Percentiles rank a stretch among this genome's conserved stretches.
phyloP scores from a whole-genome alignment of 2,797 vertebrate species.

The Phataginus tricuspis region DNA sequence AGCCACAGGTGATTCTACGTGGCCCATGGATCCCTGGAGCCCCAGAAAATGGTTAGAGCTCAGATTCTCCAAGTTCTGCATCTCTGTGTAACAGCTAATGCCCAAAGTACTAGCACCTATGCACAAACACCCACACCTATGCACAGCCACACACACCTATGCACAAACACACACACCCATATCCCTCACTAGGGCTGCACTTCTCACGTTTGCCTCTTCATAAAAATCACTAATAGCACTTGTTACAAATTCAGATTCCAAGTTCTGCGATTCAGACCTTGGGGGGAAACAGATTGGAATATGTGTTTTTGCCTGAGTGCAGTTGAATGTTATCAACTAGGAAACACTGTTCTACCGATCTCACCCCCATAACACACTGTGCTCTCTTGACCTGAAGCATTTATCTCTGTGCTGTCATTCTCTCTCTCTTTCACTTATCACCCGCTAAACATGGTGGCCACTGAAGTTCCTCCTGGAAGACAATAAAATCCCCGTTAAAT shows the following conservation, averaged over 20 bases:
- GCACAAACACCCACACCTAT: neutral
- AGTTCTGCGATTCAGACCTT: neutral
- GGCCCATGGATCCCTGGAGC: neutral
- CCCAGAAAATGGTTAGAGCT: neutral
- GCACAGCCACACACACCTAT: neutral
- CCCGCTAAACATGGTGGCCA: neutral
- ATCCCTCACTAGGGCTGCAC: neutral
- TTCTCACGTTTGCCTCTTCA: neutral
- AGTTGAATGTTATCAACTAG: neutral
- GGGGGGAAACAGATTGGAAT: neutral
- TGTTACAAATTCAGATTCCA: neutral
- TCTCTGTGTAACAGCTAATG: neutral
- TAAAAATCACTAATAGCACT: neutral
- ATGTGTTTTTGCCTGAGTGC: neutral
- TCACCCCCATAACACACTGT: neutral
- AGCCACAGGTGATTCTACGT: neutral
- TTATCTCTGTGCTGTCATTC: neutral
- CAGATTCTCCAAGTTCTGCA: neutral
- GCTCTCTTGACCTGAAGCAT: neutral
- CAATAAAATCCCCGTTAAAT: neutral
- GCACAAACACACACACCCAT: neutral
- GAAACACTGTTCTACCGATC: neutral
- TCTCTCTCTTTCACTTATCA: neutral
- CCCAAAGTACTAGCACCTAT: neutral
- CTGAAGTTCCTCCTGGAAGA: neutral